Conservation (phyloP, 1,140 invertebrate species). For the Eriocheir sinensis region DNA sequence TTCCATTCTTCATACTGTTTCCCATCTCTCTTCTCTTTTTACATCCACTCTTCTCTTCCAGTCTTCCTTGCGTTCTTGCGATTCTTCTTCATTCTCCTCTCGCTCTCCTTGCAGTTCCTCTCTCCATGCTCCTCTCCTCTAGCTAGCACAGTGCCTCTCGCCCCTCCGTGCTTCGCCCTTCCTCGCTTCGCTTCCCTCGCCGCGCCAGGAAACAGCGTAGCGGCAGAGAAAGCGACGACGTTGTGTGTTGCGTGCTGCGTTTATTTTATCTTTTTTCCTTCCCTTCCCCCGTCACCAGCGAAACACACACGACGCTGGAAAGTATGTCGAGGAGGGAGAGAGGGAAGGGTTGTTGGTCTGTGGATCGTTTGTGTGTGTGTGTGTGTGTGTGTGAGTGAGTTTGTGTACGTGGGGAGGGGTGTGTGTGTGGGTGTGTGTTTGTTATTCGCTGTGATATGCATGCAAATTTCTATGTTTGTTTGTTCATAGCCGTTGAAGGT, state of each 20-base stretch:
- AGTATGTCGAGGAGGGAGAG: slow-evolving; percentile 26
- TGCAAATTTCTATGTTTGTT: too few species aligned
- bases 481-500: too few species aligned
- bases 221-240: not conserved
- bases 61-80: too few species aligned
- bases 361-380: slow-evolving; percentile 7
- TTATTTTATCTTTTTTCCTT: slow-evolving; percentile 12
- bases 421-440: not conserved
- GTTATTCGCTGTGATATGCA: too few species aligned
- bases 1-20: too few species aligned
- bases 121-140: not conserved
- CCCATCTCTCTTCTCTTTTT: too few species aligned
- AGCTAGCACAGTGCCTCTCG: too few species aligned
- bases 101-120: not conserved
- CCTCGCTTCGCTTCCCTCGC: not conserved
- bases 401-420: slow-evolving; percentile 29
- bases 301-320: slow-evolving; percentile 27
- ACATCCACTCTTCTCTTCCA: too few species aligned
- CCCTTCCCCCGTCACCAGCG: not conserved
- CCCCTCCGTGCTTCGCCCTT: too few species aligned
- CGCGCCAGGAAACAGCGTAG: not conserved
- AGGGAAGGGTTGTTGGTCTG: slow-evolving; percentile 2
- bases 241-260: not conserved
- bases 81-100: too few species aligned
- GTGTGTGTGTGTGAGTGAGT: slow-evolving; percentile 41